A percentile compares a stretch with the other conserved stretches of the same genome.
Conservation (phyloP, 2,888 invertebrate species). For the Amiota mariae region DNA sequence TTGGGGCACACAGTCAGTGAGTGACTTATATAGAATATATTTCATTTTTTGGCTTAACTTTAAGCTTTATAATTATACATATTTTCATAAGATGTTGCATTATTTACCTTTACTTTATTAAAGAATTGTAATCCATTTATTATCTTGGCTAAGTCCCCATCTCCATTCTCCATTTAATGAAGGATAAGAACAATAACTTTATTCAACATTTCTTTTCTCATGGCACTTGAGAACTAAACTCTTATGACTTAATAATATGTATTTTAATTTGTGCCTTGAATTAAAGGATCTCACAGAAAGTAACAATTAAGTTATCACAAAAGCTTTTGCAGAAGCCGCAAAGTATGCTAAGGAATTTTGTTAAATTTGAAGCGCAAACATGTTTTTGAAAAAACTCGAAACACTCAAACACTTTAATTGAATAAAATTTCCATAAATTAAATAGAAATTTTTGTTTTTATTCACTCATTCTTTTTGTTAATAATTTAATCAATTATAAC, state of each 20-base stretch:
- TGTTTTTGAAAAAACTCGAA: conserved; percentile 24
- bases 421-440: conserved; percentile 1
- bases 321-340: conserved; percentile 14
- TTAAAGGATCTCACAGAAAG: background rate
- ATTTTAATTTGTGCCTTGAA: background rate
- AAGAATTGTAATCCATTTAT: conserved; percentile 5
- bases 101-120: conserved; percentile 18
- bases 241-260: background rate
- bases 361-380: conserved; percentile 14
- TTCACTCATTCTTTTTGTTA: conserved; percentile 16
- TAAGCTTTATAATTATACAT: too few species aligned
- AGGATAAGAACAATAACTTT: too few species aligned
- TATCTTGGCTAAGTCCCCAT: background rate
- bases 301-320: background rate
- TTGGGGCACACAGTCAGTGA: background rate
- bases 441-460: background rate
- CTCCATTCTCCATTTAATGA: background rate
- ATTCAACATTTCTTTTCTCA: too few species aligned
- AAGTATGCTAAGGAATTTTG: conserved; percentile 30
- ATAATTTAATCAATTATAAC: conserved; percentile 19
- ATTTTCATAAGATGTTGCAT: background rate
- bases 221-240: background rate
- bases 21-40: background rate
- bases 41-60: background rate
- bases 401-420: conserved; percentile 21